Base-by-base conservation (phyloP, 2,888 invertebrate genomes). In the Danaus chrysippus region DNA sequence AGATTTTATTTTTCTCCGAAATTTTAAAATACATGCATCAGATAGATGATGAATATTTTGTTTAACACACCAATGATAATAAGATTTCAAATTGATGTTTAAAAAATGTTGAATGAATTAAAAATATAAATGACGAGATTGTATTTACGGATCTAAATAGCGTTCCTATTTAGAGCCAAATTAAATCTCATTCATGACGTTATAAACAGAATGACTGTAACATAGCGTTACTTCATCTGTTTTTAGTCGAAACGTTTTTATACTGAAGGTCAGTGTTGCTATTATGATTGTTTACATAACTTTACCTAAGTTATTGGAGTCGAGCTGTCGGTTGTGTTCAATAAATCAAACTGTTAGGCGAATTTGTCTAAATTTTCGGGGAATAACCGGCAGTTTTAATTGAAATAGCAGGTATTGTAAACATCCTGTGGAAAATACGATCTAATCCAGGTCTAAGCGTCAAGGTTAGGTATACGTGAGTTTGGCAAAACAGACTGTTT, bases 351-450 rank as follows among this genome's bases (percentile, higher is more conserved):
- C 17, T 58, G 66, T 71, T 64, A 65, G 62, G 56, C 56, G 57
- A 69, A 70, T 68, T 67, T 58, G 10, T 63, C 56, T 54, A 63
- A 71, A 73, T 70, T 66, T 67, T 65, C 67, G 62, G 65, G 62
- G 56, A 65, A 55, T 63, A 67, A 59, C 62, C 67, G 63, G 64
- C 67, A 64, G 62, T 69, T 65, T 68, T 65, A 64, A 68, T 70
- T 66, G 62, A 66, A 78, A 73, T 70, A 66, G 68, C 71, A 68
- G 72, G 71, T 69, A 63, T 74, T 73, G 78, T 84, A 87, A 87
- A 87, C 86, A 84, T 78, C 75, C 76, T 71, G 76, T 71, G 79
- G 78, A 81, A 75, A 82, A 85, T 77, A 79, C 68, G 23, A 34
- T 34, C 23, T 49, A 68, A 71, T 78, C 79, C 82, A 82, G 79